phyloP scores from a whole-genome alignment of 35 echinoderm and acorn worm species.

The Apostichopus parvimensis region DNA sequence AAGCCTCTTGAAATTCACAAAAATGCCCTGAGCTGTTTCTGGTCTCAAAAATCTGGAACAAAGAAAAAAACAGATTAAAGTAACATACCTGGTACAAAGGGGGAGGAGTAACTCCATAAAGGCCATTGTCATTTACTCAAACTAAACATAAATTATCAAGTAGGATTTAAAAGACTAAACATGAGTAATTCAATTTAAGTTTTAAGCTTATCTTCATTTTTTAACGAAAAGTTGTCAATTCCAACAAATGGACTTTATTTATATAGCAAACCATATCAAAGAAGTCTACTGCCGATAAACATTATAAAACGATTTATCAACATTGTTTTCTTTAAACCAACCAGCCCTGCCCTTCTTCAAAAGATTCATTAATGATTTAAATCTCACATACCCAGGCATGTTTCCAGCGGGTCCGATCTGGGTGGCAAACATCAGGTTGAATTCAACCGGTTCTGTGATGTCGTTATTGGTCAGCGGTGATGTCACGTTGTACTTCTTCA shows the following conservation, averaged over 20 bases:
- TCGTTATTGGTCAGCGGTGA: constrained; percentile 91
- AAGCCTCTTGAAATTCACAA: constrained; percentile 98
- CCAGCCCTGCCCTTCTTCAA: no score
- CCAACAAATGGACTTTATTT: not conserved
- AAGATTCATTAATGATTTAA: no score
- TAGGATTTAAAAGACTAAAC: no score
- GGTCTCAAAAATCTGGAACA: constrained; percentile 77
- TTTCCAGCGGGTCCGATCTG: constrained; percentile 86
- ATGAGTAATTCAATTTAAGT: no score
- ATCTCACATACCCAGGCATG: constrained; percentile 74
- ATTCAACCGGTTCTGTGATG: constrained; percentile 86
- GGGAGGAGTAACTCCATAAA: no score
- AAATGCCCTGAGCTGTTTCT: constrained; percentile 97
- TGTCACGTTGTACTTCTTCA: constrained; percentile 82
- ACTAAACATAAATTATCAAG: no score
- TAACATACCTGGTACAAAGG: no score
- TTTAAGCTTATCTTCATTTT: no score
- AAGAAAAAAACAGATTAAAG: not conserved
- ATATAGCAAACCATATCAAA: not conserved
- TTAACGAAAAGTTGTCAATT: no score
- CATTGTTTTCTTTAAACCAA: no score
- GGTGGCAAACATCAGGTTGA: constrained; percentile 96
- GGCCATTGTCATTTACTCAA: no score
- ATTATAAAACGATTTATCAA: not conserved
- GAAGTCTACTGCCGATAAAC: not conserved